phyloP scores from a whole-genome alignment of 1,140 invertebrate species.

The Macrobrachium nipponense region DNA sequence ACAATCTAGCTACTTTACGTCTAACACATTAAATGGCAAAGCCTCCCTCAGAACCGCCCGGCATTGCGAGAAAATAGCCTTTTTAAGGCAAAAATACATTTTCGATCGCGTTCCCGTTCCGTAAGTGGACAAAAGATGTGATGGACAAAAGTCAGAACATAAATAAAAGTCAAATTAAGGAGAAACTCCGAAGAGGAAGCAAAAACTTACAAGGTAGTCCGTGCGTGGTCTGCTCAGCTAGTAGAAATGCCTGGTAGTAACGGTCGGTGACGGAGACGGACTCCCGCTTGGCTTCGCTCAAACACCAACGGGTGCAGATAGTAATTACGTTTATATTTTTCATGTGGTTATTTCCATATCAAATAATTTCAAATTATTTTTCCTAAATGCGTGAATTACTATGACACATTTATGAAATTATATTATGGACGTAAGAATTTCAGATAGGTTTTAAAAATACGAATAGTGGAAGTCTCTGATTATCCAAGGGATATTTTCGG shows the following conservation, averaged over 20 bases:
- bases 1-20: too few species aligned
- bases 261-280: too few species aligned
- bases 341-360: conserved; percentile 3
- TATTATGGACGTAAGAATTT: neutral
- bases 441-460: conserved; percentile 26
- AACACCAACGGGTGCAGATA: conserved; percentile 37
- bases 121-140: too few species aligned
- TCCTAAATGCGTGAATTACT: neutral
- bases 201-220: too few species aligned
- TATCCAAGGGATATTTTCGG: conserved; percentile 56
- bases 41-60: too few species aligned
- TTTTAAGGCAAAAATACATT: too few species aligned
- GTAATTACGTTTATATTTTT: conserved; percentile 41
- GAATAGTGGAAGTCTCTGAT: conserved; percentile 33
- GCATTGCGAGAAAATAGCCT: too few species aligned
- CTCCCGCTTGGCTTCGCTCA: neutral
- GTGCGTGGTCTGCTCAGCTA: neutral
- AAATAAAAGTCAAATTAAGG: too few species aligned
- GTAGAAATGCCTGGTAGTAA: neutral
- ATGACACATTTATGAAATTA: conserved; percentile 27
- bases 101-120: too few species aligned
- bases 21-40: too few species aligned
- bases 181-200: too few species aligned
- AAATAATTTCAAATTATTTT: conserved; percentile 2
- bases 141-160: too few species aligned